Conservation (phyloP, 1,140 invertebrate genomes). For the Aphelinus atriplicis region DNA sequence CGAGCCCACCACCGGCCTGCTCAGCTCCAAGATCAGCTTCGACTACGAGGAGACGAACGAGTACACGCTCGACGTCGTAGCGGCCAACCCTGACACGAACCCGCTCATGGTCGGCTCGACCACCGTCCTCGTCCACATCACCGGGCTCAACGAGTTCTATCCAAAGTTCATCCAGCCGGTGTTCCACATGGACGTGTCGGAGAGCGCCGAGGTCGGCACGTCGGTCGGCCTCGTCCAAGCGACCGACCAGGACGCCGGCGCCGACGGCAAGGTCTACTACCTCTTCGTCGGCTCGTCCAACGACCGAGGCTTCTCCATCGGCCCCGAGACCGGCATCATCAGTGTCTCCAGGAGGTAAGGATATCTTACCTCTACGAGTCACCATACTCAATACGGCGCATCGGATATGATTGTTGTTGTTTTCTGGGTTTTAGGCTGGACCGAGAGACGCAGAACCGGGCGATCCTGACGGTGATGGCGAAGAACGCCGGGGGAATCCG, state of each 20-base stretch:
- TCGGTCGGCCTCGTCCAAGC: constrained; percentile 88
- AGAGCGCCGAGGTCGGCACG: constrained; percentile 88
- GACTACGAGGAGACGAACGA: constrained; percentile 88
- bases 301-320: constrained; percentile 89
- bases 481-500: constrained; percentile 93
- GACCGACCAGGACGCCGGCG: constrained; percentile 90
- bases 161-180: constrained; percentile 91
- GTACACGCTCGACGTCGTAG: constrained; percentile 84
- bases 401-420: background rate
- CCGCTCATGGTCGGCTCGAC: constrained; percentile 78
- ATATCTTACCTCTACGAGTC: background rate
- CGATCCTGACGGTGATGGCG: constrained; percentile 90
- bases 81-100: constrained; percentile 85
- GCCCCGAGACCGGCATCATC: constrained; percentile 84
- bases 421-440: constrained; percentile 70
- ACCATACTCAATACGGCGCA: background rate
- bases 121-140: constrained; percentile 80
- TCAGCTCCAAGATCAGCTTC: constrained; percentile 81
- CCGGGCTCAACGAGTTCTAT: constrained; percentile 91
- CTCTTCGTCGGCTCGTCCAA: constrained; percentile 93
- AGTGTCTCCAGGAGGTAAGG: constrained; percentile 74
- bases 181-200: constrained; percentile 94
- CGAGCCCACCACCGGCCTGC: constrained; percentile 78
- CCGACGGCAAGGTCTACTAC: constrained; percentile 91
- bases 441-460: constrained; percentile 89